These are phyloP conservation scores for Macaria liturata DNA, from an alignment of 2,888 invertebrate species.

Conservation along the genomic window DNA sequence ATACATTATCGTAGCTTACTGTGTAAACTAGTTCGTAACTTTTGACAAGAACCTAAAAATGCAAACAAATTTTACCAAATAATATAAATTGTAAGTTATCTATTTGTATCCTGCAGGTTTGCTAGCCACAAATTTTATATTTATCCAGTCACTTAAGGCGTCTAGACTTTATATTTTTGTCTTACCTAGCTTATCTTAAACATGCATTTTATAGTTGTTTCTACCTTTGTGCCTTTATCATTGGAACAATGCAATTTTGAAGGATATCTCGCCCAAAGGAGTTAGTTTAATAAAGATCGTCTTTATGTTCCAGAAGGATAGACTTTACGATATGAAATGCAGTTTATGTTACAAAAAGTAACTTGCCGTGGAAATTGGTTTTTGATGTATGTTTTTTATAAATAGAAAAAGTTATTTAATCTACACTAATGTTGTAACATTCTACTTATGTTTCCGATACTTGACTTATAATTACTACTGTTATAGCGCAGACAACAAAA, in stretches of 20 bases:
- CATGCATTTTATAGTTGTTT: constrained; percentile 16
- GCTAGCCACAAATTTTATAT: constrained; percentile 12
- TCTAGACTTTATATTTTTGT: constrained; percentile 22
- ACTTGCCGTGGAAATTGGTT: not conserved
- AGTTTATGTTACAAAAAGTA: no score
- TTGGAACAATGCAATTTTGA: constrained; percentile 8
- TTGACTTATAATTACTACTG: no score
- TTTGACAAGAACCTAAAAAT: no score
- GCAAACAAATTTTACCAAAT: no score
- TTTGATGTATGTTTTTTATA: not conserved
- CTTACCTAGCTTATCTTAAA: constrained; percentile 21
- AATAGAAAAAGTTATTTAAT: not conserved
- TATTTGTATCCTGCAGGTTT: constrained; percentile 6
- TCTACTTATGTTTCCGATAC: no score
- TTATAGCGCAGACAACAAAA: no score
- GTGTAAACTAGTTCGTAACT: no score
- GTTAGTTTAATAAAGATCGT: not conserved
- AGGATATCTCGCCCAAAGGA: constrained; percentile 1
- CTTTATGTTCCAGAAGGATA: no score
- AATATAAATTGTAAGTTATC: no score
- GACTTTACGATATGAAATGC: no score
- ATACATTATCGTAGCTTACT: no score
- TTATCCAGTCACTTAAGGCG: constrained; percentile 10
- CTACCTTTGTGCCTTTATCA: constrained; percentile 10
- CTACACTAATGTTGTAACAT: no score